Base-by-base conservation (phyloP, 2,113 vertebrate species). In the Cavia porcellus region DNA sequence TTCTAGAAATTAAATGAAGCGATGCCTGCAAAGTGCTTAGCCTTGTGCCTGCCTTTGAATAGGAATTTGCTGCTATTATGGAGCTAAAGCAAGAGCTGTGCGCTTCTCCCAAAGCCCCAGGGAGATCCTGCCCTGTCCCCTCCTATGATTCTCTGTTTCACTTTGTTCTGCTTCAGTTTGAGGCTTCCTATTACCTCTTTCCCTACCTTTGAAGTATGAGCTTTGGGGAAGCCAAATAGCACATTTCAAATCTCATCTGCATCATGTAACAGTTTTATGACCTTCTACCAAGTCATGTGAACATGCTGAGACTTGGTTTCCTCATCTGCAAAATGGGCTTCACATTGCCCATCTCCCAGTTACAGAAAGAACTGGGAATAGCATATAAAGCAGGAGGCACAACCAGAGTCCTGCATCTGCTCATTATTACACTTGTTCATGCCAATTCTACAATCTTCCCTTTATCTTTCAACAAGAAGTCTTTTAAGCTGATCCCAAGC, bases 391-490 rank as follows among this genome's bases (percentile, higher is more conserved):
- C 22, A 45, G 35, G 38, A 1, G 32, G 25, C 12, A 12, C 24
- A 55, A 52, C 2, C 50, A 38, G 55, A 35, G 14, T 52, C 81
- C 52, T 89, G 24, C 8, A 38, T 7, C 7, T 0, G 50, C 20
- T 20, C 45, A 19, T 74, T 24, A 42, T 14, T 75, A 55, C 35
- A 22, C 32, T 74, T 62, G 5, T 32, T 72, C 32, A 86, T 38
- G 2, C 15, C 24, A 82, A 30, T 55, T 89, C 61, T 82, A 20
- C n/a, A 62, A 25, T 10, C 38, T 7, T 59, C 20, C n/a, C 50
- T 20, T 64, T 83, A 24, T 80, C 57, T 32, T 89, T 91, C 74
- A 80, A 90, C 50, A 94, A 86, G 32, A 28, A 89, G 62, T 50
- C 10, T 19, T 87, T 79, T 38, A 83, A 80, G 11, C 14, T 95